These are phyloP conservation scores for Vicugna pacos DNA, from an alignment of 2,113 vertebrate species.

Conservation along the genomic window DNA sequence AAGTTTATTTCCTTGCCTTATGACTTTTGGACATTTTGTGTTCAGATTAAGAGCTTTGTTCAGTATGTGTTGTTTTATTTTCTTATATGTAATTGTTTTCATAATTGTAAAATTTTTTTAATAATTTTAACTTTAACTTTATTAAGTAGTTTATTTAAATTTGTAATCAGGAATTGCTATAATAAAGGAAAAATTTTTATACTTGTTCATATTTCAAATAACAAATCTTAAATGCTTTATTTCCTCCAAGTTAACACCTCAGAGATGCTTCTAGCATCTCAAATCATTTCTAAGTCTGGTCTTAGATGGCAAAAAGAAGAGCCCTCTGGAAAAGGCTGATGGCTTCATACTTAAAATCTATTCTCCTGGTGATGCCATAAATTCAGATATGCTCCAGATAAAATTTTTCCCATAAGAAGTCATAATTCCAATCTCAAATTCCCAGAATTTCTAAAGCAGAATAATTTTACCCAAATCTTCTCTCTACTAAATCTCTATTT, in stretches of 20 bases:
- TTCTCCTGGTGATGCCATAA: background rate
- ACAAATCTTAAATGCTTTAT: background rate
- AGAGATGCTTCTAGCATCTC: background rate
- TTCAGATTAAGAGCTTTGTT: background rate
- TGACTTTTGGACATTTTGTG: background rate
- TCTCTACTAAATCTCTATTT: background rate
- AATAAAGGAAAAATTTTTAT: background rate
- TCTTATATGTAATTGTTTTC: background rate
- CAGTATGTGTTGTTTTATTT: background rate
- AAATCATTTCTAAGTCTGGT: background rate
- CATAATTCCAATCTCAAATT: background rate
- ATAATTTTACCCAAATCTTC: conserved; percentile 14
- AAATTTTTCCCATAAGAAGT: background rate
- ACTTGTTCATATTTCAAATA: background rate
- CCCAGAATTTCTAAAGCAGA: conserved; percentile 3
- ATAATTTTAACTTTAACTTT: background rate
- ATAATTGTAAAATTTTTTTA: background rate
- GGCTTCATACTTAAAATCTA: background rate
- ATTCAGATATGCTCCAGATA: background rate
- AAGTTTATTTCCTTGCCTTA: background rate
- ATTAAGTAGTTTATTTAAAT: background rate
- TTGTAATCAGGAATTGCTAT: background rate
- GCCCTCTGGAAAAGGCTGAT: background rate
- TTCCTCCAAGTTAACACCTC: background rate
- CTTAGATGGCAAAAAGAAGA: background rate